These are phyloP conservation scores for pig (Sus scrofa) DNA, from an alignment of 2,113 vertebrate species.

Conservation along the genomic window DNA sequence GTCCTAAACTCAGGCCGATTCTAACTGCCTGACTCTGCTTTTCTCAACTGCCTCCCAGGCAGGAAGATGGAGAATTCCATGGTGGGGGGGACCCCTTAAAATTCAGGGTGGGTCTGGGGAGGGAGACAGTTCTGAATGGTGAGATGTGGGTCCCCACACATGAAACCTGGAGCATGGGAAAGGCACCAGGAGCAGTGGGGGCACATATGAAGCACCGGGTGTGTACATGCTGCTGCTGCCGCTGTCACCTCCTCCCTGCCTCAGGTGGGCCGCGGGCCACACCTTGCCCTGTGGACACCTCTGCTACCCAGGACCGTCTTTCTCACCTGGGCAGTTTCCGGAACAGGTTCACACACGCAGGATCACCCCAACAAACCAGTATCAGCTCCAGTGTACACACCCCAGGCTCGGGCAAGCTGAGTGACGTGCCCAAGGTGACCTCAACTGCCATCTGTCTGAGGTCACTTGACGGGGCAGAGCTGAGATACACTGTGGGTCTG, in stretches of 20 bases:
- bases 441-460: not conserved
- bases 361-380: not conserved
- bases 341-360: not conserved
- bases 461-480: not conserved
- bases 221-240: fast-evolving
- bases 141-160: not conserved
- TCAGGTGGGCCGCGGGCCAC: not conserved
- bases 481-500: not conserved
- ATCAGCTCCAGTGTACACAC: not conserved
- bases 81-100: not conserved
- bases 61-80: not conserved
- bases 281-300: fast-evolving
- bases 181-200: fast-evolving
- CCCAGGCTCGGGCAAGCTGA: not conserved
- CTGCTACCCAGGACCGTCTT: too few relatives aligned
- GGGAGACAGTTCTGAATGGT: not conserved
- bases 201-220: not conserved
- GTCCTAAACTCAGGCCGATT: not conserved
- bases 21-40: not conserved
- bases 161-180: fast-evolving
- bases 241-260: fast-evolving
- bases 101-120: not conserved
- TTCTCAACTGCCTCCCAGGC: not conserved
- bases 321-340: not conserved
- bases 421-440: too few relatives aligned